Percentiles rank a stretch among this genome's conserved stretches.
These are phyloP conservation scores for Clinocottus analis DNA, from an alignment of 2,113 vertebrate species.

Conservation along the genomic window DNA sequence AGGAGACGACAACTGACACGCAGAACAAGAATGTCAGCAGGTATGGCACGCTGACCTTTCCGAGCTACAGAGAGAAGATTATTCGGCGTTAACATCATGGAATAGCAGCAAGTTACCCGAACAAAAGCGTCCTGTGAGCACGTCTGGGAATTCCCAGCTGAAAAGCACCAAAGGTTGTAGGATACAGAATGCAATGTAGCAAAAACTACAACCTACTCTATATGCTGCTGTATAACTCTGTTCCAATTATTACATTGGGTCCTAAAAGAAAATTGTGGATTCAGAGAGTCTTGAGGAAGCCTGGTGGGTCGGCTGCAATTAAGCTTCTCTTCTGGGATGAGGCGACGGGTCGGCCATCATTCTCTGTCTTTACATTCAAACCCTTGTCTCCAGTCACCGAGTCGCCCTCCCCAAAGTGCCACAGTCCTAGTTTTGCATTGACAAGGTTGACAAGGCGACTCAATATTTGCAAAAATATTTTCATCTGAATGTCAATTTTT, in stretches of 20 bases:
- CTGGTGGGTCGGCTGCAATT: background rate
- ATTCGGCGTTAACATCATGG: background rate
- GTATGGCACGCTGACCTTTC: slow-evolving; percentile 63
- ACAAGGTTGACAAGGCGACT: background rate
- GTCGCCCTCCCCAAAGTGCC: background rate
- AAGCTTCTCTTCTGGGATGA: too few relatives aligned
- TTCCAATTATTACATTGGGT: background rate
- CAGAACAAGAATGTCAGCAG: slow-evolving; percentile 54
- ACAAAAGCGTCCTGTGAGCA: background rate
- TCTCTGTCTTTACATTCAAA: background rate
- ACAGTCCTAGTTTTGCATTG: background rate
- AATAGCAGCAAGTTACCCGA: background rate
- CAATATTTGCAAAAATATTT: background rate
- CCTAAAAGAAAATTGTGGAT: background rate
- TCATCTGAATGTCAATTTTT: background rate
- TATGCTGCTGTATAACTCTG: too few relatives aligned
- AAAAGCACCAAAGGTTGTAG: background rate
- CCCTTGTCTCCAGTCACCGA: background rate
- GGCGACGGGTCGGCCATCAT: background rate
- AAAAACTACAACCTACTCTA: background rate
- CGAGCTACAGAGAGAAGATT: slow-evolving; percentile 42
- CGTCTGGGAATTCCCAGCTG: background rate
- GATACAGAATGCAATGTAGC: background rate
- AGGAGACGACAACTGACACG: slow-evolving; percentile 48
- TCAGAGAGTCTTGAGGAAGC: background rate